Evolutionary conservation across 2,113 vertebrate species (phyloP).

Genomic region (Danionella cerebrum): DNA sequence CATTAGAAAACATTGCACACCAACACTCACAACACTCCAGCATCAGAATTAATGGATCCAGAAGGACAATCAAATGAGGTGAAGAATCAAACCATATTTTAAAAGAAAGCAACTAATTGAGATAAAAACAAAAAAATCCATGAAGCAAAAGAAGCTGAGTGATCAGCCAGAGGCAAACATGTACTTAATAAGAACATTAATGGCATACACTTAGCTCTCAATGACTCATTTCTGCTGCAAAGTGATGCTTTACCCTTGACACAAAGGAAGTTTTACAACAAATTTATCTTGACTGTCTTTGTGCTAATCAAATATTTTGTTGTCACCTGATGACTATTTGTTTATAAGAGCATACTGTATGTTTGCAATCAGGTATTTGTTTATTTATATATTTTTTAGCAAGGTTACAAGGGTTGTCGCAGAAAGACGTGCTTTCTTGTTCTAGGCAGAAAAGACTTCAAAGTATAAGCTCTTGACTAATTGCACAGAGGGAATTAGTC

Average conservation of each 20-base stretch:
- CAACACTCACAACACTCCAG: neutral
- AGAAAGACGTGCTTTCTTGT: neutral
- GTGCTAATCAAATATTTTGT: slow-evolving; percentile 35
- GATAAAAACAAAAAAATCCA: neutral
- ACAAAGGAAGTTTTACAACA: neutral
- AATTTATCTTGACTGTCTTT: slow-evolving; percentile 27
- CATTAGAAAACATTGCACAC: slow-evolving; percentile 24
- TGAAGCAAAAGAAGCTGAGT: no score
- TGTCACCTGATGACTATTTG: slow-evolving; percentile 31
- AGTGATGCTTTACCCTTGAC: neutral
- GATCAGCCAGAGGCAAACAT: neutral
- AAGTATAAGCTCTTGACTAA: neutral
- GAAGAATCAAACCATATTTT: no score
- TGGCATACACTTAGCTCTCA: slow-evolving; percentile 3
- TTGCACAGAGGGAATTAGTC: slow-evolving; percentile 7
- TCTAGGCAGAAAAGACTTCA: neutral
- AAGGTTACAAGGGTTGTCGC: slow-evolving; percentile 7
- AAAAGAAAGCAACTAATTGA: neutral
- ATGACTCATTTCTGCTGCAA: neutral
- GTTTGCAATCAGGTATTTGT: neutral
- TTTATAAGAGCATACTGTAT: slow-evolving; percentile 12
- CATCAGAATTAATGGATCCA: neutral
- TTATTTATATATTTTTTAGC: neutral
- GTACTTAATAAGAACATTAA: neutral
- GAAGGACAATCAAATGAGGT: neutral